A percentile compares a stretch with the other conserved stretches of the same genome.
Conservation (phyloP, 2,113 vertebrate genomes). For the Noturus placidus region DNA sequence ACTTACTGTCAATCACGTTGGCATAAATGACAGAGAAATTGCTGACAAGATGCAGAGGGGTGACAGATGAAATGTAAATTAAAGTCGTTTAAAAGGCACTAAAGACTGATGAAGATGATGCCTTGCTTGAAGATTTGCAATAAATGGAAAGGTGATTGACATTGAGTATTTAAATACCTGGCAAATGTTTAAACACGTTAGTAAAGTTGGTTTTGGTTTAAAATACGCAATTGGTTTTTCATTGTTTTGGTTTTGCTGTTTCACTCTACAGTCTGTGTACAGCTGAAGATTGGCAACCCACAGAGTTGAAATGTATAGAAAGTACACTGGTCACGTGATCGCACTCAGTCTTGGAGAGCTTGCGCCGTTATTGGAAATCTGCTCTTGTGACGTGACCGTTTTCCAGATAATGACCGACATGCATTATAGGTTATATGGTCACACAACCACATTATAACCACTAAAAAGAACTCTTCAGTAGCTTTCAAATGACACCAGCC, state of each 20-base stretch:
- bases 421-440: not conserved
- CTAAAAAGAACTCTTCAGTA: not conserved
- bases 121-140: not conserved
- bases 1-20: constrained; percentile 18
- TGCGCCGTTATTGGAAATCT: too few relatives aligned
- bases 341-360: too few relatives aligned
- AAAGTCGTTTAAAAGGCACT: not conserved
- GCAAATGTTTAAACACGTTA: not conserved
- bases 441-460: not conserved
- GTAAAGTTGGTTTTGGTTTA: not conserved
- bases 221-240: not conserved
- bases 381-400: not conserved
- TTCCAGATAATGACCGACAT: too few relatives aligned
- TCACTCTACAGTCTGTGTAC: not conserved
- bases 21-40: not conserved
- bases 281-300: not conserved
- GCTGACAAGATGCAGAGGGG: not conserved
- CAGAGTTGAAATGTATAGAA: too few relatives aligned
- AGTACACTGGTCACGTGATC: too few relatives aligned
- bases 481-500: not conserved
- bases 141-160: not conserved
- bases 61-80: constrained; percentile 28
- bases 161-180: not conserved
- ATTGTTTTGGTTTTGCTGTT: not conserved
- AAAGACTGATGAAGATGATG: not conserved